Evolutionary conservation across 2,113 vertebrate species (phyloP).

Genomic region (Plecturocebus donacophilus): DNA sequence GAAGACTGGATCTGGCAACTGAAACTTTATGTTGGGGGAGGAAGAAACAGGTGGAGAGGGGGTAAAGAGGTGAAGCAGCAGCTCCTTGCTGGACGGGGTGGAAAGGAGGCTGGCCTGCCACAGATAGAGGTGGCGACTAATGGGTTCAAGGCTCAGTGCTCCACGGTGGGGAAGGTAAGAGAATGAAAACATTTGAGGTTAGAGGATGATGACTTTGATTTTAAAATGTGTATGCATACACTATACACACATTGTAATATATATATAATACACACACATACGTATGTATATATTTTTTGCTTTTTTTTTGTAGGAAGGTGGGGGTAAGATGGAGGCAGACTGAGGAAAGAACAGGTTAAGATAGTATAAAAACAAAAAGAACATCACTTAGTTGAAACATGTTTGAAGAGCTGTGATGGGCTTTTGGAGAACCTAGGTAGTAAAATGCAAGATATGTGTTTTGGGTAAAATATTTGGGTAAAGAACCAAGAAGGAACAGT

Average conservation of each 20-base stretch:
- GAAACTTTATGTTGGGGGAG: neutral
- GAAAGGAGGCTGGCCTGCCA: neutral
- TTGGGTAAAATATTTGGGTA: neutral
- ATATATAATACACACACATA: neutral
- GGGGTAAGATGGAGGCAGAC: neutral
- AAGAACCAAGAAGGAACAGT: neutral
- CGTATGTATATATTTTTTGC: neutral
- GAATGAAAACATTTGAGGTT: neutral
- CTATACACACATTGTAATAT: neutral
- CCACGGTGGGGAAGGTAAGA: neutral
- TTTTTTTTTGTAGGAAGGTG: neutral
- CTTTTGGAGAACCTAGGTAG: neutral
- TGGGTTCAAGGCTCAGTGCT: neutral
- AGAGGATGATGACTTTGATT: neutral
- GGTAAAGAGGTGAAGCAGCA: neutral
- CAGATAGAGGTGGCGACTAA: no score
- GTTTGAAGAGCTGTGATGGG: neutral
- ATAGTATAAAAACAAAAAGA: neutral
- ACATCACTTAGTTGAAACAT: neutral
- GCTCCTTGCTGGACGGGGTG: neutral
- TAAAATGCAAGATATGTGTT: neutral
- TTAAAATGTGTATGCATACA: neutral
- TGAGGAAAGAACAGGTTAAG: neutral
- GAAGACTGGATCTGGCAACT: neutral
- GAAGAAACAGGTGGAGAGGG: neutral